Evolutionary conservation across 2,797 vertebrate genomes (phyloP).

Genomic region (Melanotaenia boesemani): DNA sequence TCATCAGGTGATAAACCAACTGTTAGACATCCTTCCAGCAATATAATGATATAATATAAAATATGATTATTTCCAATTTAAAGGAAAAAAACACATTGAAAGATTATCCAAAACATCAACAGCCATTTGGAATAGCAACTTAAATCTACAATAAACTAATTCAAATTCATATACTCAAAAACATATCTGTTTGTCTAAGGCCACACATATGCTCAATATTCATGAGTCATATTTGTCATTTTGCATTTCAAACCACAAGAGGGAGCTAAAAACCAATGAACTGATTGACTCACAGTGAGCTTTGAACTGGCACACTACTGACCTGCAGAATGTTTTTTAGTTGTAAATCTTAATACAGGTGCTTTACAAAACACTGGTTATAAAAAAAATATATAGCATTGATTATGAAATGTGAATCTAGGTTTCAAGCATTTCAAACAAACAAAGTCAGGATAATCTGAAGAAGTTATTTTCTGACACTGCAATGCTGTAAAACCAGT

Average conservation of each 20-base stretch:
- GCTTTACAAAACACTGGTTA: not conserved
- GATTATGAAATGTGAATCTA: not conserved
- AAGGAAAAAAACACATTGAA: not conserved
- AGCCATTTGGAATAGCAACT: not conserved
- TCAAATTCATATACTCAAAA: not conserved
- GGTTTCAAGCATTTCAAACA: constrained; percentile 1
- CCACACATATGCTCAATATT: not conserved
- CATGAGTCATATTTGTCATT: not conserved
- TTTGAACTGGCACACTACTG: constrained; percentile 31
- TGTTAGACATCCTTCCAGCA: not conserved
- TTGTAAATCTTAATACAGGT: constrained; percentile 9
- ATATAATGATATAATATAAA: not conserved
- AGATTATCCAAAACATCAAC: not conserved
- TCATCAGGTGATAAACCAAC: constrained; percentile 15
- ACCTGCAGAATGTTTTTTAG: constrained; percentile 40
- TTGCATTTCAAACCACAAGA: constrained; percentile 60
- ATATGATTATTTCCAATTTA: not conserved
- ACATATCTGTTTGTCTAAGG: not conserved
- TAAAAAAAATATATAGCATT: not conserved
- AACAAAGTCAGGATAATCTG: not conserved
- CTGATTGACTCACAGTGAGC: not conserved
- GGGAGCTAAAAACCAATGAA: constrained; percentile 61
- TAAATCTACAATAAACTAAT: not conserved
- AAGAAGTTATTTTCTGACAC: not conserved
- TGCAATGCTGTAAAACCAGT: constrained; percentile 39